Conservation (phyloP, 2,797 vertebrate genomes). For the Pogoniulus pusillus region DNA sequence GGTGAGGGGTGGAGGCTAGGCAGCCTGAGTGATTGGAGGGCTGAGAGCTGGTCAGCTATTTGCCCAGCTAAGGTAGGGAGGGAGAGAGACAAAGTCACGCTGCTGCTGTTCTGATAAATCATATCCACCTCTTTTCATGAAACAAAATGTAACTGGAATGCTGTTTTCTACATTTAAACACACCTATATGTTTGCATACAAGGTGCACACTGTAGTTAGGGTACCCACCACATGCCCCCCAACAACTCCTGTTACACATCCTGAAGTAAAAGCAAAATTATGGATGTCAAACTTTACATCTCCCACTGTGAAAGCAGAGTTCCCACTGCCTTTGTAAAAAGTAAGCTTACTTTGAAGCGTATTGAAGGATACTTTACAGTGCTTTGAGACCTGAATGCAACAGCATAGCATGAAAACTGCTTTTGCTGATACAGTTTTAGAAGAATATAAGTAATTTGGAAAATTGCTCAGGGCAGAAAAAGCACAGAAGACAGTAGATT, state of each 20-base stretch:
- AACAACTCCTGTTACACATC: background rate
- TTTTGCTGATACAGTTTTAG: background rate
- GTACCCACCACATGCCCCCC: background rate
- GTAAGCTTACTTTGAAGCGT: background rate
- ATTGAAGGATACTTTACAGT: background rate
- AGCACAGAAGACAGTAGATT: background rate
- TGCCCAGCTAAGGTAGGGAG: background rate
- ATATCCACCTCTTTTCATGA: background rate
- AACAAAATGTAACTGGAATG: background rate
- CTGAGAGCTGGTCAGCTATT: background rate
- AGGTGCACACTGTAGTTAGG: fast-evolving
- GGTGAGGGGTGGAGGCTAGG: constrained; percentile 57
- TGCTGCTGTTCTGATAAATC: constrained; percentile 20
- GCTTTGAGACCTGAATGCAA: background rate
- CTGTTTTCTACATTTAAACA: background rate
- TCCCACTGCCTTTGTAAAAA: background rate
- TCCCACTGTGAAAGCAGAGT: background rate
- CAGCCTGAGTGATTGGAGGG: constrained; percentile 66
- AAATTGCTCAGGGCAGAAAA: background rate
- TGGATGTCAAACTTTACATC: background rate
- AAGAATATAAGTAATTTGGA: background rate
- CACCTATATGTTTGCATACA: background rate
- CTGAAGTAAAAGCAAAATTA: background rate
- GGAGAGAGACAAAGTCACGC: background rate
- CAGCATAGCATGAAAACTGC: background rate